Evolutionary conservation across 2,113 vertebrate genomes (phyloP).

Genomic region (Macroglossus sobrinus): DNA sequence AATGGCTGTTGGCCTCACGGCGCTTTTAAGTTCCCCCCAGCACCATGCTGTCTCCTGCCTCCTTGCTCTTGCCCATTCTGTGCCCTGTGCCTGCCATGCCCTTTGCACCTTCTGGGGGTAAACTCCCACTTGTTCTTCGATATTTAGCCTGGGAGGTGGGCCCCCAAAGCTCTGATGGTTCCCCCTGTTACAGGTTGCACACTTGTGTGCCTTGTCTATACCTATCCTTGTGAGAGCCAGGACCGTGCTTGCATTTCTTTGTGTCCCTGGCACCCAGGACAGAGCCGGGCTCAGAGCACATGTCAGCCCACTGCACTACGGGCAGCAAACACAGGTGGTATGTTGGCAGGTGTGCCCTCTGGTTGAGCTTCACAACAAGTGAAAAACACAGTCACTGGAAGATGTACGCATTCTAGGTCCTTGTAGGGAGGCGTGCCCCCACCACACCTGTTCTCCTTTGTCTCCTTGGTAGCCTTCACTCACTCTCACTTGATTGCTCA

Average conservation of each 20-base stretch:
- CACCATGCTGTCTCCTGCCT: accelerated
- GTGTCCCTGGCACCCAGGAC: background rate
- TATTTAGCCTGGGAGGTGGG: background rate
- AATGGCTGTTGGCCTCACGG: accelerated
- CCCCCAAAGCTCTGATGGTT: background rate
- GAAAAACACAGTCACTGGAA: background rate
- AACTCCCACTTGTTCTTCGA: background rate
- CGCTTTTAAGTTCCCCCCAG: accelerated
- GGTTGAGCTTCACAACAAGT: background rate
- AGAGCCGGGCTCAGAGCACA: background rate
- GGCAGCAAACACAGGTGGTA: background rate
- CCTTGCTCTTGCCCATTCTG: background rate
- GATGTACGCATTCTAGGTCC: too few relatives aligned
- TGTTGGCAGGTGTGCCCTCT: accelerated
- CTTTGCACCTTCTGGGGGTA: too few relatives aligned
- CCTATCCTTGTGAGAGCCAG: background rate
- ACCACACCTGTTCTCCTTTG: background rate
- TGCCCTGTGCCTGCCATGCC: background rate
- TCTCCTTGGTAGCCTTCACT: background rate
- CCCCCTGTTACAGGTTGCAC: accelerated
- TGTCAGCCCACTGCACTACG: accelerated
- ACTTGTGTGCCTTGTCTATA: accelerated
- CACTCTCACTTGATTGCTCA: background rate
- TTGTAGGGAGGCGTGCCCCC: too few relatives aligned
- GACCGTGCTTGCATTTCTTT: too few relatives aligned